These are phyloP conservation scores for Chinchilla lanigera DNA, from an alignment of 2,113 vertebrate genomes.

Conservation along the genomic window DNA sequence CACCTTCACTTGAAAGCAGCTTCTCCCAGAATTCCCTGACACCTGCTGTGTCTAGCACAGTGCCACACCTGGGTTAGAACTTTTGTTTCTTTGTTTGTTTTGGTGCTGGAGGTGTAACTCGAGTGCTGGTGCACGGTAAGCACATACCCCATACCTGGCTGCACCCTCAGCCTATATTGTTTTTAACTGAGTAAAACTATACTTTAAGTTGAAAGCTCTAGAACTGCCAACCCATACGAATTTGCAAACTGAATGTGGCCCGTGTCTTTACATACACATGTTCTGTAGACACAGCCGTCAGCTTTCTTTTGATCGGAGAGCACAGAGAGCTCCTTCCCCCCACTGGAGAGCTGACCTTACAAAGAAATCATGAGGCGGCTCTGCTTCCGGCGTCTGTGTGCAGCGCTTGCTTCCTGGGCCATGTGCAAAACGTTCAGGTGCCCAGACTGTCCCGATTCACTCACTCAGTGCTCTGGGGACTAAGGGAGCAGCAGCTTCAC, in stretches of 20 bases:
- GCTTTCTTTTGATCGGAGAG: neutral
- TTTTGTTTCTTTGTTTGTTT: neutral
- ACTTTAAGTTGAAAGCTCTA: neutral
- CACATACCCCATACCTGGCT: neutral
- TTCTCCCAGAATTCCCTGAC: neutral
- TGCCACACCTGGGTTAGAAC: neutral
- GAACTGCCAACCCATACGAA: conserved; percentile 1
- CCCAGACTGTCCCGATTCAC: neutral
- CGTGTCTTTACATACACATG: neutral
- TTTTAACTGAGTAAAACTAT: conserved; percentile 9
- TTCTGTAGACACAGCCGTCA: too few species aligned
- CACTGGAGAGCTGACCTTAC: neutral
- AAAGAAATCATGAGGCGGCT: neutral
- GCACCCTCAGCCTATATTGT: neutral
- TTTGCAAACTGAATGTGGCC: conserved; percentile 25
- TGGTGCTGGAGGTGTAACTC: neutral
- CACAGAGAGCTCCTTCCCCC: neutral
- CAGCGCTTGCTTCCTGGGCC: neutral
- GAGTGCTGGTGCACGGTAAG: neutral
- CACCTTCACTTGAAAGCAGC: neutral
- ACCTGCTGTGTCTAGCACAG: neutral
- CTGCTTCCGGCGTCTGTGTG: conserved; percentile 11
- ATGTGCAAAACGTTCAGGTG: conserved; percentile 21
- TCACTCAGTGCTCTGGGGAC: conserved; percentile 41
- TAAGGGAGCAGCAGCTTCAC: neutral